A percentile compares a stretch with the other conserved stretches of the same genome.
Conservation (phyloP, 1,140 invertebrate genomes). For the Drosophila lowei region DNA sequence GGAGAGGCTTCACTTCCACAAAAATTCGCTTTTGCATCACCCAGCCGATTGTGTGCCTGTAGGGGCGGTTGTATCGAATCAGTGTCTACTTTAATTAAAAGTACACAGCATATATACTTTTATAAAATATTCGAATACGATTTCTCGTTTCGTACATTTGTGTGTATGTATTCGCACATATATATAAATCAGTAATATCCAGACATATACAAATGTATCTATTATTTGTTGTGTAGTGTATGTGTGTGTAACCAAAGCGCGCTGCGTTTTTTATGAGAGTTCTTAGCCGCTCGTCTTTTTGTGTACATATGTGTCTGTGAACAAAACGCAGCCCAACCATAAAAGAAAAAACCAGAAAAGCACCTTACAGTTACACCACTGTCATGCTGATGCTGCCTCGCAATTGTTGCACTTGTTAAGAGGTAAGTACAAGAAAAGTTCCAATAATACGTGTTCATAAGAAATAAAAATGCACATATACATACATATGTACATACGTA, state of each 20-base stretch:
- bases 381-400: conserved; percentile 19
- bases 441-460: background rate
- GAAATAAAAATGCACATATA: conserved; percentile 13
- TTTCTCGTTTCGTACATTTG: conserved; percentile 44
- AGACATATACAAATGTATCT: conserved; percentile 26
- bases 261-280: conserved; percentile 46
- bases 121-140: conserved; percentile 55
- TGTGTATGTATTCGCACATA: conserved; percentile 23
- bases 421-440: conserved; percentile 55
- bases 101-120: conserved; percentile 37
- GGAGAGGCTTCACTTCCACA: background rate
- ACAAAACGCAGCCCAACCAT: conserved; percentile 30
- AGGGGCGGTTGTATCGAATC: conserved; percentile 21
- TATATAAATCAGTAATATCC: conserved; percentile 48
- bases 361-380: conserved; percentile 8
- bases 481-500: background rate
- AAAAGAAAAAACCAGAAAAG: conserved; percentile 17
- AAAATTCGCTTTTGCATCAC: conserved; percentile 23
- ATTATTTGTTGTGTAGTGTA: conserved; percentile 46
- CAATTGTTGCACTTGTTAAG: conserved; percentile 48
- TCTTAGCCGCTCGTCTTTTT: conserved; percentile 33
- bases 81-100: conserved; percentile 39
- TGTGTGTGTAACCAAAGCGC: conserved; percentile 33
- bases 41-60: conserved; percentile 7
- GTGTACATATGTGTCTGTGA: conserved; percentile 24